A percentile compares a stretch with the other conserved stretches of the same genome.
phyloP scores from a whole-genome alignment of 1,140 invertebrate genomes.

The Pogonus chalceus region DNA sequence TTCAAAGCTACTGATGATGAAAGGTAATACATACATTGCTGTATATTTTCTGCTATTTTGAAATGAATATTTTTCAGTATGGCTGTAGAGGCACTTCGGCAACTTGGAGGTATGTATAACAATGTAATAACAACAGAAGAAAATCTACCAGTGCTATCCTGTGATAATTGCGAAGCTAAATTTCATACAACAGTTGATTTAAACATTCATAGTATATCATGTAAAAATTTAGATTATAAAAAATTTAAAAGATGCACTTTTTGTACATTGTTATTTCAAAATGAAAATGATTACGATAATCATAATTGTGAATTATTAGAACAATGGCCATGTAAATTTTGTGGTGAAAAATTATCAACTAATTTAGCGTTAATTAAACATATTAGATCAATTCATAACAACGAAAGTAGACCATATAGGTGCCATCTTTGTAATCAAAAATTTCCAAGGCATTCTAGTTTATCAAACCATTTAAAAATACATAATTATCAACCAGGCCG shows the following conservation, averaged over 20 bases:
- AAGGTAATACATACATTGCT: slow-evolving; percentile 14
- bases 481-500: slow-evolving; percentile 38
- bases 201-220: slow-evolving; percentile 31
- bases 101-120: slow-evolving; percentile 39
- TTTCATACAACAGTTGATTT: slow-evolving; percentile 36
- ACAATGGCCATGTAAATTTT: background rate
- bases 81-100: slow-evolving; percentile 40
- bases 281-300: background rate
- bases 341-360: background rate
- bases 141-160: slow-evolving; percentile 25
- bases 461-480: slow-evolving; percentile 43
- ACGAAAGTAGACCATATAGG: slow-evolving; percentile 29
- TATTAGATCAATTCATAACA: background rate
- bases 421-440: slow-evolving; percentile 37
- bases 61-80: slow-evolving; percentile 23
- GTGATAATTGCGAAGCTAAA: slow-evolving; percentile 31
- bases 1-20: slow-evolving; percentile 19
- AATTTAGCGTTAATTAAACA: background rate
- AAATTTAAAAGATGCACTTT: background rate
- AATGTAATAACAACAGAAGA: slow-evolving; percentile 23
- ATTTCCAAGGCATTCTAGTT: slow-evolving; percentile 40
- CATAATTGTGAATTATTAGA: background rate
- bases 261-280: background rate
- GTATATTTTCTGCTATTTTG: background rate
- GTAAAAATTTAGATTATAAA: background rate